Evolutionary conservation across 2,888 invertebrate genomes (phyloP), one percentile per base, ranked within the genome.

Genomic region (Ephialtes manifestator): DNA sequence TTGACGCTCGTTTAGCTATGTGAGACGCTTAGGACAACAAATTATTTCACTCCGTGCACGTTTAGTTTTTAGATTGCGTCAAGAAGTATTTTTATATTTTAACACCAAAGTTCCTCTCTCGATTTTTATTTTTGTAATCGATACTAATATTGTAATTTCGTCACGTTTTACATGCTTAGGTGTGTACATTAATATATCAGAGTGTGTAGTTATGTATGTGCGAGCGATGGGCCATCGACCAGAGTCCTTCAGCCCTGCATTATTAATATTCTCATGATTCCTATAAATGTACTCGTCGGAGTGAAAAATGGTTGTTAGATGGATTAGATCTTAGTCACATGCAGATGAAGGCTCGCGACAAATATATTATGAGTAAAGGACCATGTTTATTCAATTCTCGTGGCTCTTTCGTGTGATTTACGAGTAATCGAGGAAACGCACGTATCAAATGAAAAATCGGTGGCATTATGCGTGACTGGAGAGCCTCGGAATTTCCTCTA

Each of bases 401-500:
- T 51, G 39, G 11, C 18, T 31, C 2, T 20, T 39, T 63, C 4
- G 24, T 63, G 53, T 63, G 53, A 80, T 80, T 53, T 65, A 80
- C 28, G 71, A 72, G 13, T 31, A 70, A 70, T 63, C 60, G 35
- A 63, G 31, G 60, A 60, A 46, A 8, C 15, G 13, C 43, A 15
- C 46, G 55, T 55, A 67, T 3, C 8, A 15, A 75, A 31, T 48
- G 35, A 67, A 60, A 39, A 68, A 74, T 60, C 31, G 51, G 46
- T 53, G 13, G n/a, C 53, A 58, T 58, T 58, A 58, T 5, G 11
- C n/a, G 65, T 8, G 31, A 31, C 15, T 13, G n/a, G 51, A 51
- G 35, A 46, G 20, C 55, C 55, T 76, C 63, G 63, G 39, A 70
- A 43, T 81, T 72, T 68, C 43, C 48, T 68, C 51, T 15, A 11